phyloP scores from a whole-genome alignment of 2,888 invertebrate genomes.

The Seira musarum region DNA sequence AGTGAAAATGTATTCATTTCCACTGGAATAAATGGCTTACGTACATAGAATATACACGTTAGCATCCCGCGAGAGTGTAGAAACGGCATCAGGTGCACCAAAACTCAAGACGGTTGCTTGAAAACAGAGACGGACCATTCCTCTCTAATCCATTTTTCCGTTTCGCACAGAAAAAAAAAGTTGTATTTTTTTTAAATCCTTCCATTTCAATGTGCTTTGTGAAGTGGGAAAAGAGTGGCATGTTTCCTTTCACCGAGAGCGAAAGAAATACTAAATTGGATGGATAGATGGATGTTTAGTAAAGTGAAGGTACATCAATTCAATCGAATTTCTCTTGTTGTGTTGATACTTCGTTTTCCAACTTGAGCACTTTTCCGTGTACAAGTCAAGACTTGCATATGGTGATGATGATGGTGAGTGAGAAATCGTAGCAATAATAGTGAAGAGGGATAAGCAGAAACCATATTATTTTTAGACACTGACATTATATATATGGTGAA shows the following conservation, averaged over 20 bases:
- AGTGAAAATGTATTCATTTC: too few relatives aligned
- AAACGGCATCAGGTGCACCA: background rate
- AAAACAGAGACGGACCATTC: background rate
- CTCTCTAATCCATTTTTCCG: too few relatives aligned
- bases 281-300: conserved; percentile 5
- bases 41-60: background rate
- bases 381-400: too few relatives aligned
- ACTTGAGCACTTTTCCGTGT: too few relatives aligned
- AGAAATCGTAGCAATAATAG: too few relatives aligned
- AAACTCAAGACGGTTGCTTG: background rate
- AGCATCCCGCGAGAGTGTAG: background rate
- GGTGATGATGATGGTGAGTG: too few relatives aligned
- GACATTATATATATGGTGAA: too few relatives aligned
- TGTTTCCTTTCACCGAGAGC: background rate
- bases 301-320: conserved; percentile 25
- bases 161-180: too few relatives aligned
- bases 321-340: background rate
- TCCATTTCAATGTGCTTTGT: background rate
- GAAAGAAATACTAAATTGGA: conserved; percentile 10
- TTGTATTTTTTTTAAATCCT: background rate
- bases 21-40: background rate
- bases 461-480: too few relatives aligned
- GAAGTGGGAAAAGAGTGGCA: background rate
- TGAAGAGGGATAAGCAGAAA: too few relatives aligned
- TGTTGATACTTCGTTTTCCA: too few relatives aligned